These are phyloP conservation scores for Onchidella celtica DNA, from an alignment of 2,888 invertebrate genomes.

Conservation along the genomic window DNA sequence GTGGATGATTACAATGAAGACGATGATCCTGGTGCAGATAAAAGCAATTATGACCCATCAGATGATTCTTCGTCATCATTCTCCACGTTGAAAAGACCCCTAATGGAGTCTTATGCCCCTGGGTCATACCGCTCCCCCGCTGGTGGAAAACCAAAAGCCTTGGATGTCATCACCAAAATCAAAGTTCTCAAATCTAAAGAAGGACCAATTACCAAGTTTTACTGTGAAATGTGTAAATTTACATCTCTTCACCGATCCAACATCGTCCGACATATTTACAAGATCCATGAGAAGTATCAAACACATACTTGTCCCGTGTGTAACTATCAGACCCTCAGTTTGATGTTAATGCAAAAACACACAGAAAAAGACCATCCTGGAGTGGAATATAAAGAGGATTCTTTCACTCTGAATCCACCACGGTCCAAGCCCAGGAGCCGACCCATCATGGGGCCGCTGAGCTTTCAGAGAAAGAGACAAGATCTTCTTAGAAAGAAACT, in stretches of 20 bases:
- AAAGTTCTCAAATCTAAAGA: constrained; percentile 54
- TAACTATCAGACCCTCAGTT: constrained; percentile 57
- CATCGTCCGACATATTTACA: constrained; percentile 56
- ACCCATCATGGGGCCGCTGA: constrained; percentile 36
- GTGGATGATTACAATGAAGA: neutral
- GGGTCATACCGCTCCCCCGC: constrained; percentile 44
- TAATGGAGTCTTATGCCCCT: constrained; percentile 25
- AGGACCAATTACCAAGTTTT: constrained; percentile 52
- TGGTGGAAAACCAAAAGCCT: constrained; percentile 50
- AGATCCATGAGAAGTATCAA: constrained; percentile 58
- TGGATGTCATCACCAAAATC: constrained; percentile 57
- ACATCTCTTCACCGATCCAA: constrained; percentile 59
- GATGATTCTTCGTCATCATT: neutral
- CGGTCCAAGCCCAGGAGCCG: constrained; percentile 3
- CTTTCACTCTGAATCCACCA: constrained; percentile 18
- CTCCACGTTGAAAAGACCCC: neutral
- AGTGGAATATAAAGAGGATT: constrained; percentile 44
- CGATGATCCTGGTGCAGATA: constrained; percentile 24
- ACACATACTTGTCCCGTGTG: constrained; percentile 55
- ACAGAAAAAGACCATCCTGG: constrained; percentile 51
- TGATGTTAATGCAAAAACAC: constrained; percentile 55
- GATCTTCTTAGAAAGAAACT: neutral
- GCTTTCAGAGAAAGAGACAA: constrained; percentile 39
- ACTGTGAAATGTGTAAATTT: constrained; percentile 57
- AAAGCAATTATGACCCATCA: neutral